Conservation (phyloP, 2,113 vertebrate genomes). For the Puntigrus tetrazona region DNA sequence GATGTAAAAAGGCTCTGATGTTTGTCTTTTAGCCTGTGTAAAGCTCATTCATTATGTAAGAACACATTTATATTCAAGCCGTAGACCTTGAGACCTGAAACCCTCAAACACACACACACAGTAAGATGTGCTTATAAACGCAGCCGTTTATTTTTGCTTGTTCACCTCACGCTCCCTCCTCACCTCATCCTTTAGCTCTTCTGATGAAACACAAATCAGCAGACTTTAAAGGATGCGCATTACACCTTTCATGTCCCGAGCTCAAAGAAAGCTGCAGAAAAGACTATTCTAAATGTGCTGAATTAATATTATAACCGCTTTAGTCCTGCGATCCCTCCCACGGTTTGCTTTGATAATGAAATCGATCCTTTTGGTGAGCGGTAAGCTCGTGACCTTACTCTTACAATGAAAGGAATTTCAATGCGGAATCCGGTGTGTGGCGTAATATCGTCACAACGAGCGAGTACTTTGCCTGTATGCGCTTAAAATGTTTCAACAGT, state of each 20-base stretch:
- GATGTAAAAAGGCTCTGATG: constrained; percentile 73
- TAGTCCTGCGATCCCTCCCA: constrained; percentile 58
- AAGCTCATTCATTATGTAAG: constrained; percentile 82
- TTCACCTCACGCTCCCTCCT: background rate
- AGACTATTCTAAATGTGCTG: constrained; percentile 56
- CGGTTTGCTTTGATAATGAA: constrained; percentile 67
- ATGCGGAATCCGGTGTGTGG: constrained; percentile 60
- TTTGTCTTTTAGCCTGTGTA: constrained; percentile 77
- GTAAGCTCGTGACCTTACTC: constrained; percentile 44
- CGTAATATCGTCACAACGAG: constrained; percentile 58
- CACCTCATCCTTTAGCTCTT: background rate
- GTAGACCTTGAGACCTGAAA: constrained; percentile 68
- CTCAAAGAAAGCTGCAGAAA: constrained; percentile 61
- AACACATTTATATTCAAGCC: constrained; percentile 77
- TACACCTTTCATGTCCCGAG: constrained; percentile 58
- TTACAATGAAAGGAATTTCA: constrained; percentile 57
- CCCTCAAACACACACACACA: constrained; percentile 53
- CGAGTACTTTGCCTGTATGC: background rate
- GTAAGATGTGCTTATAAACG: constrained; percentile 65
- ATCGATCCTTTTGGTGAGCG: constrained; percentile 51
- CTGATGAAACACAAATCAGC: constrained; percentile 33
- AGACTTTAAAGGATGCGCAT: constrained; percentile 28
- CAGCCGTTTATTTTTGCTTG: constrained; percentile 63
- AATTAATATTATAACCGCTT: constrained; percentile 57
- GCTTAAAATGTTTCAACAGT: constrained; percentile 51